phyloP scores from a whole-genome alignment of 1,140 invertebrate genomes.

The Rhizoglyphus robini region DNA sequence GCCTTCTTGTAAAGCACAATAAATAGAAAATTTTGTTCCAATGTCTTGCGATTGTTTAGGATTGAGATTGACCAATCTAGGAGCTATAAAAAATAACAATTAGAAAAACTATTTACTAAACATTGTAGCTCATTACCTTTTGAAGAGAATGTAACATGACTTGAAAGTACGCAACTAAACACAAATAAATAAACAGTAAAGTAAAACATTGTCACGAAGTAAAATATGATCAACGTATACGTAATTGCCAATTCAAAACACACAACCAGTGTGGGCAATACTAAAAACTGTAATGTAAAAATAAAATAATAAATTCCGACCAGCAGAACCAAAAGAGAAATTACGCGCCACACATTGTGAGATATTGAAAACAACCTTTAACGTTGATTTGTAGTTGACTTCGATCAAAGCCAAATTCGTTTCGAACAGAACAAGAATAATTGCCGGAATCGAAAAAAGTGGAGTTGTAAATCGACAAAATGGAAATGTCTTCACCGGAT shows the following conservation, averaged over 20 bases:
- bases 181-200: too few species aligned
- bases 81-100: slow-evolving; percentile 7
- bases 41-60: neutral
- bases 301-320: neutral
- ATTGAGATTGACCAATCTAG: neutral
- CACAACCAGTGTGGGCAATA: too few species aligned
- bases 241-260: too few species aligned
- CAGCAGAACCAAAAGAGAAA: neutral
- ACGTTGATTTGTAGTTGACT: slow-evolving; percentile 18
- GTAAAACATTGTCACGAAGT: too few species aligned
- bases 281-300: neutral
- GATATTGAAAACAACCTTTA: slow-evolving; percentile 17
- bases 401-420: slow-evolving; percentile 56
- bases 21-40: slow-evolving; percentile 7
- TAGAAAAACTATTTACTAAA: neutral
- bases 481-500: too few species aligned
- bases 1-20: slow-evolving; percentile 21
- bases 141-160: too few species aligned
- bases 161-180: too few species aligned
- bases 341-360: neutral
- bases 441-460: slow-evolving; percentile 46
- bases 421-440: slow-evolving; percentile 76
- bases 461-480: neutral
- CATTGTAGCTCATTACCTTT: too few species aligned
- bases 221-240: too few species aligned